phyloP scores from a whole-genome alignment of 2,797 vertebrate genomes.

The Otolemur crassicaudatus region DNA sequence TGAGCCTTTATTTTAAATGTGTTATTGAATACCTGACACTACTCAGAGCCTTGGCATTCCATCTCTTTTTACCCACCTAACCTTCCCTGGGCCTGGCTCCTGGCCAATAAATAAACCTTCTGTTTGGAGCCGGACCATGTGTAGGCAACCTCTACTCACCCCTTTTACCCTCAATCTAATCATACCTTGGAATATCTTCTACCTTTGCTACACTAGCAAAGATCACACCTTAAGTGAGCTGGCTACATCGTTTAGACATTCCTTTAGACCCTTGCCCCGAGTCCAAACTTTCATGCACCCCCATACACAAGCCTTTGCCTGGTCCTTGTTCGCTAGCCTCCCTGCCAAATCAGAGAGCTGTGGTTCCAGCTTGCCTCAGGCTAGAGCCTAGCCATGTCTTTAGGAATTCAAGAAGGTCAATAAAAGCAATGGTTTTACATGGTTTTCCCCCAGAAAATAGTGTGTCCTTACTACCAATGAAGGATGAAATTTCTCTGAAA shows the following conservation, averaged over 20 bases:
- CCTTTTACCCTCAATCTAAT: background rate
- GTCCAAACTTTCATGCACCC: background rate
- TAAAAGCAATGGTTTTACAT: conserved; percentile 39
- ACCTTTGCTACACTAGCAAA: background rate
- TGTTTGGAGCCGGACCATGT: background rate
- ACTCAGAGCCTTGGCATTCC: background rate
- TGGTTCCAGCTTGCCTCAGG: background rate
- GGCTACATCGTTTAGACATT: background rate
- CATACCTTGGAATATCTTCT: background rate
- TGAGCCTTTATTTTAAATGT: background rate
- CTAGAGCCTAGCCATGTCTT: background rate
- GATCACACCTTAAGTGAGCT: background rate
- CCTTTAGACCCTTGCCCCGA: background rate
- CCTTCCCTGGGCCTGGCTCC: background rate
- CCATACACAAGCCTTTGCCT: background rate
- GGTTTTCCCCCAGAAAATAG: background rate
- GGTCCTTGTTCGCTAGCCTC: background rate
- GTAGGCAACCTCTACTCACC: background rate
- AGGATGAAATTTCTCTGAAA: conserved; percentile 32
- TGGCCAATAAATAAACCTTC: background rate
- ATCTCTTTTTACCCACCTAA: background rate
- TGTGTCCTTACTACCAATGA: conserved; percentile 19
- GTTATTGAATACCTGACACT: background rate
- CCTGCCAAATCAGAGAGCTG: background rate
- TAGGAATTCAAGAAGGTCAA: background rate